Conservation (phyloP, 2,797 vertebrate genomes). For the Lacerta bilineata region DNA sequence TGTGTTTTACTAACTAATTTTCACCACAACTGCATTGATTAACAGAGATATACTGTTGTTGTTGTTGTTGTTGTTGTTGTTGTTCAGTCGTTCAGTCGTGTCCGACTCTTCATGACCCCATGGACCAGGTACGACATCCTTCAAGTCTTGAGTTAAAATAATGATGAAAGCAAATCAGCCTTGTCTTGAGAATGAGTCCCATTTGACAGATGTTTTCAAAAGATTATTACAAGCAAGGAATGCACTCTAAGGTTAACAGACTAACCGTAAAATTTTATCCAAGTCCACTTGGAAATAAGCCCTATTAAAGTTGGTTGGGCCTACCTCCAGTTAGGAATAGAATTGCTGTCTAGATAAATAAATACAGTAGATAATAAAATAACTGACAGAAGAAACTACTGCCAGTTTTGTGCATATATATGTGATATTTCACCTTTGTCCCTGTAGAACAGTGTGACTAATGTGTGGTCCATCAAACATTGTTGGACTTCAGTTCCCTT, state of each 20-base stretch:
- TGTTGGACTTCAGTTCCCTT: too few relatives aligned
- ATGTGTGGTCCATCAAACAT: too few relatives aligned
- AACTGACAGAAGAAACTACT: background rate
- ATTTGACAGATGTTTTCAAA: constrained; percentile 66
- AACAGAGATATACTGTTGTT: background rate
- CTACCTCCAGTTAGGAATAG: too few relatives aligned
- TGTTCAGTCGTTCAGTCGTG: too few relatives aligned
- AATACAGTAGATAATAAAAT: background rate
- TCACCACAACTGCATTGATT: background rate
- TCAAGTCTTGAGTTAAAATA: constrained; percentile 39
- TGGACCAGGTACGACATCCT: too few relatives aligned
- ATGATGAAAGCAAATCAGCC: constrained; percentile 30
- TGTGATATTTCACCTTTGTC: background rate
- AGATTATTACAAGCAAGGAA: constrained; percentile 52
- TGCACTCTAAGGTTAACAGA: constrained; percentile 1
- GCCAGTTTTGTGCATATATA: background rate
- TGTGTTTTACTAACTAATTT: background rate
- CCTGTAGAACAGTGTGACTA: background rate
- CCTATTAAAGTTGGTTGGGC: too few relatives aligned
- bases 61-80: too few relatives aligned
- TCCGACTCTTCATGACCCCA: too few relatives aligned
- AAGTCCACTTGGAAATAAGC: too few relatives aligned
- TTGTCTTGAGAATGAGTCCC: constrained; percentile 67
- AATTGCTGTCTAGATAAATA: constrained; percentile 4
- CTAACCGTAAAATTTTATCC: too few relatives aligned